Evolutionary conservation across 2,797 vertebrate genomes (phyloP), one percentile per base, ranked within the genome.

Genomic region (Alosa sapidissima): DNA sequence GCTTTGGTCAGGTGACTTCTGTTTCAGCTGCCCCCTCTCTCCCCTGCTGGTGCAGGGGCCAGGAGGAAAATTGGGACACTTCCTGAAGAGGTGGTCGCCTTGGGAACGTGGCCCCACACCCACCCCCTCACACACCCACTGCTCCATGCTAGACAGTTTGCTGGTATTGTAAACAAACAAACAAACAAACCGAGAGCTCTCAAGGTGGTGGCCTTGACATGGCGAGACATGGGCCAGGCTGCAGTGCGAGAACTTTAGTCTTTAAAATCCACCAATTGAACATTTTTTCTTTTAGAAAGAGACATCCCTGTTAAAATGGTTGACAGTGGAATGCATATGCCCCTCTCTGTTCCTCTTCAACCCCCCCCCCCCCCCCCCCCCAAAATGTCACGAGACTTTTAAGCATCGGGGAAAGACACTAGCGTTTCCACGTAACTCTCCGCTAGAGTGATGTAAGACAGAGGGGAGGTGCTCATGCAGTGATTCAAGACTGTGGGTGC

Each of bases 1-100:
- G 97, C 96, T 89, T 96, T 94, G 97, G 97, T 95, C 97, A 98
- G 98, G 96, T 98, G 97, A 98, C 96, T 98, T 98, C 96, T 98
- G 95, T 99, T 98, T 98, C 97, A 98, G 97, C 97, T 98, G 95
- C 97, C 91, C 95, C 94, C 89, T 91, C 87, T 87, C 88, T 90
- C 91, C 91, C 93, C 91, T 94, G 92, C 94, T 96, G 97, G 96
- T 97, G 97, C 97, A 97, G 96, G 98, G 97, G 97, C 96, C 97
- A 96, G 97, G 97, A 95, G 95, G 95, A 98, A 62, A 78, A 94
- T 98, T 96, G 95, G 94, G 96, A 99, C 97, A 98, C 95, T 97
- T 98, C 97, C 97, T 95, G 97, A 99, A 99, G 98, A 99, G 97
- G 96, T 95, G 97, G 96, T 98, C 96, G 93, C 95, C 95, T 96